These are phyloP conservation scores for Hydractinia symbiolongicarpus DNA, from an alignment of 30 jellyfish, hydroid and myxozoan genomes.

Conservation along the genomic window DNA sequence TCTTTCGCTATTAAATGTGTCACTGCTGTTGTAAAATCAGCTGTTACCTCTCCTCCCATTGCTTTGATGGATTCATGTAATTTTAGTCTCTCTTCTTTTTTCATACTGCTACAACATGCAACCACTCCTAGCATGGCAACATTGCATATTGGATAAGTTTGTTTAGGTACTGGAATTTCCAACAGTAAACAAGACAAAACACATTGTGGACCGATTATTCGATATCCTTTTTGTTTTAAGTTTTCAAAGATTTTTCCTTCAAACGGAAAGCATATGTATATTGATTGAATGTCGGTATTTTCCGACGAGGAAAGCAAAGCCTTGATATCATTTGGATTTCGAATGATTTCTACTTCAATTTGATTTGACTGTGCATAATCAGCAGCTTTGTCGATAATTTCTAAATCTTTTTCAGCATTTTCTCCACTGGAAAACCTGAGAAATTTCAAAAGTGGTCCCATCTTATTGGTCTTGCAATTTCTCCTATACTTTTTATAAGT, in stretches of 20 bases:
- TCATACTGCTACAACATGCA: constrained; percentile 84
- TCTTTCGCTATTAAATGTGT: constrained; percentile 93
- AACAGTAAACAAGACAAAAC: constrained; percentile 45
- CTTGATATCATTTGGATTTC: constrained; percentile 6
- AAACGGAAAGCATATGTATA: constrained; percentile 58
- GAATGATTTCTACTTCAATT: constrained; percentile 24
- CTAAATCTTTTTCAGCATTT: constrained; percentile 23
- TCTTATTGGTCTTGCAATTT: background rate
- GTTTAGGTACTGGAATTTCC: constrained; percentile 50
- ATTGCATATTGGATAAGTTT: constrained; percentile 49
- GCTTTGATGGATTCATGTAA: constrained; percentile 35
- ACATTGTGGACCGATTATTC: constrained; percentile 85
- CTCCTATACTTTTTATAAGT: too few species aligned
- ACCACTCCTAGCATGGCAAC: constrained; percentile 68
- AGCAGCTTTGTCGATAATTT: constrained; percentile 30
- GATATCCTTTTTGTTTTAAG: constrained; percentile 29
- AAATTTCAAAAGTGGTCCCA: constrained; percentile 25
- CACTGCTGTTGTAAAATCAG: constrained; percentile 67
- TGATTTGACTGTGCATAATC: constrained; percentile 21
- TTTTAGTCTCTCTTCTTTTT: constrained; percentile 44
- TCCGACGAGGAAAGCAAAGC: background rate
- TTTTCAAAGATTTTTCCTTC: constrained; percentile 58
- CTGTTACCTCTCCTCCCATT: constrained; percentile 87
- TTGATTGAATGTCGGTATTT: background rate
- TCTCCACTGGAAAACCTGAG: constrained; percentile 19